A percentile compares a stretch with the other conserved stretches of the same genome.
These are phyloP conservation scores for Cheirogaleus medius DNA, from an alignment of 2,113 vertebrate genomes.

Conservation along the genomic window DNA sequence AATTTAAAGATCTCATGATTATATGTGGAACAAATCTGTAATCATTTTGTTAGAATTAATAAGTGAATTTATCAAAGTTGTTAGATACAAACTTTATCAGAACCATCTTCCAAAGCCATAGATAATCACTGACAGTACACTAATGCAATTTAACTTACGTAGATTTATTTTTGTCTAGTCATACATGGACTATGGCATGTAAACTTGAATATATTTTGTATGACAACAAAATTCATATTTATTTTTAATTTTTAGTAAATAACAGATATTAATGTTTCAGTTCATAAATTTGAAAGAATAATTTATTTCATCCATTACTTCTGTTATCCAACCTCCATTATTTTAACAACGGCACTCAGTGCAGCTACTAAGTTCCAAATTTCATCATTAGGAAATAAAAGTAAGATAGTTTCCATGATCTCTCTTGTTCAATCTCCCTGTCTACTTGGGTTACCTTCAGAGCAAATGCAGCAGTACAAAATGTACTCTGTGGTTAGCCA, in stretches of 20 bases:
- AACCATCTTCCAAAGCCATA: not conserved
- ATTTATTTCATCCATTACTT: not conserved
- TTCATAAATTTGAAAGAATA: not conserved
- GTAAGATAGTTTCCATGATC: not conserved
- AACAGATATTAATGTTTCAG: not conserved
- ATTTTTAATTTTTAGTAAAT: not conserved
- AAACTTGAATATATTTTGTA: not conserved
- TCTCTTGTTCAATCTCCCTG: not conserved
- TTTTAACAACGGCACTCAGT: not conserved
- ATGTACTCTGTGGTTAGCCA: not conserved
- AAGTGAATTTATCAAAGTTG: not conserved
- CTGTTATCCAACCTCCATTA: not conserved
- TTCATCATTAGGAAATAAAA: not conserved
- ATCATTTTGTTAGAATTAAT: not conserved
- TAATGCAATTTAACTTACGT: not conserved
- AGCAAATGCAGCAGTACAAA: not conserved
- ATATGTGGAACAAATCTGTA: not conserved
- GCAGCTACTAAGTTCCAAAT: not conserved
- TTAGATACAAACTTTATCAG: not conserved
- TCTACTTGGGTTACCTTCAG: not conserved
- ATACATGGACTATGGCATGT: not conserved
- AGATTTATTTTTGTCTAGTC: not conserved
- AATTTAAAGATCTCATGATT: not conserved
- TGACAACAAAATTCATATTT: not conserved
- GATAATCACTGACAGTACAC: not conserved